Base-by-base conservation (phyloP, 2,113 vertebrate species). In the Bubo blakistoni region DNA sequence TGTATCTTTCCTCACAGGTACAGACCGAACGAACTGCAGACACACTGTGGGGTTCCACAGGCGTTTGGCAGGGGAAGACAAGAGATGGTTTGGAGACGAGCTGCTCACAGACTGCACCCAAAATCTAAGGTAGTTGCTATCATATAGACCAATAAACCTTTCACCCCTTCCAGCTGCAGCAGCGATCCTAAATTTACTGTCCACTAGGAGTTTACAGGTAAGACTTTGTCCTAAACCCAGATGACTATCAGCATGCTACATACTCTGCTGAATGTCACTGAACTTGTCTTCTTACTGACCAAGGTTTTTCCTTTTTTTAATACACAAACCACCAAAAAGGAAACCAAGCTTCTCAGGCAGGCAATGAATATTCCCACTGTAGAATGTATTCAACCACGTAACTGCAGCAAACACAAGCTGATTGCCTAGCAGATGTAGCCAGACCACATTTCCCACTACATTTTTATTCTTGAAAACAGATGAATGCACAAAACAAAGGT, bases 391-490 rank as follows among this genome's bases (percentile, higher is more conserved):
- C 51, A 81, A 13, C 32, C 38, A 81, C n/a, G n/a, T 62, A 46
- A 38, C 29, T 59, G 69, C 81, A 59, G 14, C 74, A 63, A 81
- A 74, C 11, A 66, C 40, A 80, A 84, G 38, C 65, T 3, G 0
- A 47, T 8, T 2, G 6, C n/a, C 63, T 49, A 69, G 25, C 49
- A 65, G 54, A 82, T 49, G 21, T 58, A 86, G 51, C 67, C 86
- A 90, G 77, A 91, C n/a, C 29, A 62, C 74, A 73, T 42, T 47
- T 94, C 36, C 91, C 91, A 83, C 69, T 73, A 74, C 34, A n/a
- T 51, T 92, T 92, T 94, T 57, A 81, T 83, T 93, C 61, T 58
- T 86, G 82, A 66, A 77, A 92, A 86, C 27, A 86, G 62, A 71
- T 38, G 42, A 94, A 70, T 46, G 47, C n/a, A 44, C 32, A 86